These are phyloP conservation scores for Leptonema lineaticorne DNA, from an alignment of 1,140 invertebrate genomes.

Conservation along the genomic window DNA sequence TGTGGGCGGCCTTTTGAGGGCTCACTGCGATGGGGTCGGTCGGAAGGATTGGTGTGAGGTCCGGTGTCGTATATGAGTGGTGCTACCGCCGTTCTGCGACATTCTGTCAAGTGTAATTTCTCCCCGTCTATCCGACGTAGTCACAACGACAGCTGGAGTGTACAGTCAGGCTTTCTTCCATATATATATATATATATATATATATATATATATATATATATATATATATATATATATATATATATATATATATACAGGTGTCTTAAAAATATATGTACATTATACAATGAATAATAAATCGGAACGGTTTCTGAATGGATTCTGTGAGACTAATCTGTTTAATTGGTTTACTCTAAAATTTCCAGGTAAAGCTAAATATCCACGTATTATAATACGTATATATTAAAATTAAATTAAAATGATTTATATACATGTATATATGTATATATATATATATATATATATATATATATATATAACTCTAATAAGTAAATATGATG, in stretches of 20 bases:
- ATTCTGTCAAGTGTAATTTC: conserved; percentile 34
- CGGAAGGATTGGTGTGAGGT: not conserved
- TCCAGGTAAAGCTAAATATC: too few relatives aligned
- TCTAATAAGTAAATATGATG: not conserved
- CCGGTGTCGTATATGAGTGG: not conserved
- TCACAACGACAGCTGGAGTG: conserved; percentile 11
- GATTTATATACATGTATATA: not conserved
- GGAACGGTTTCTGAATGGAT: too few relatives aligned
- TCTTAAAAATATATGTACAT: too few relatives aligned
- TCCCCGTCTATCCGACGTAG: conserved; percentile 11
- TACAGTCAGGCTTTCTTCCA: conserved; percentile 6
- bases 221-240: not conserved
- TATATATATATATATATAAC: not conserved
- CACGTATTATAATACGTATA: too few relatives aligned
- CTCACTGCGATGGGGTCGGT: not conserved
- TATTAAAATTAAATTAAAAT: too few relatives aligned
- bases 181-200: not conserved
- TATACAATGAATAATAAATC: too few relatives aligned
- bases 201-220: not conserved
- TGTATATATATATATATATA: not conserved
- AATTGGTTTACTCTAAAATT: too few relatives aligned
- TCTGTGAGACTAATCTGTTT: too few relatives aligned
- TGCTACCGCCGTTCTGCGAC: not conserved
- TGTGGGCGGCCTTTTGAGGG: too few relatives aligned
- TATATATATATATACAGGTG: not conserved